These are phyloP conservation scores for Ichneumon xanthorius DNA, from an alignment of 2,888 invertebrate species.

Conservation along the genomic window DNA sequence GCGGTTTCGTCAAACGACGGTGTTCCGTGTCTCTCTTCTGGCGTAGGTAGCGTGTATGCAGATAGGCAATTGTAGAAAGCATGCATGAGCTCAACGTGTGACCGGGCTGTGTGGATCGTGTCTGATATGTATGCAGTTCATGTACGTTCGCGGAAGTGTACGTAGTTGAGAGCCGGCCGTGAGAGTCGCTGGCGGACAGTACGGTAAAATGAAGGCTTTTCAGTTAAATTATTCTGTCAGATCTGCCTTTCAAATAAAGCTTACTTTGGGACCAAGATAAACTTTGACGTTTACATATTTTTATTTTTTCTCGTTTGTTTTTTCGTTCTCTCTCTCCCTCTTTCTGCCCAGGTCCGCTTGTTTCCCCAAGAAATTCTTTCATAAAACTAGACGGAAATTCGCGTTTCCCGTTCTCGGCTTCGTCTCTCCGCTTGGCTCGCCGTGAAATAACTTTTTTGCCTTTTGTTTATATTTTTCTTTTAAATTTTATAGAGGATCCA, in stretches of 20 bases:
- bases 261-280: constrained; percentile 39
- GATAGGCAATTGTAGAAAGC: constrained; percentile 21
- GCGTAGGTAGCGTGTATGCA: constrained; percentile 19
- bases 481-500: too few relatives aligned
- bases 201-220: constrained; percentile 45
- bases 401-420: too few relatives aligned
- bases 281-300: constrained; percentile 68
- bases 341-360: background rate
- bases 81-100: background rate
- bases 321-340: background rate
- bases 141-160: constrained; percentile 27
- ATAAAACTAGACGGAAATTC: too few relatives aligned
- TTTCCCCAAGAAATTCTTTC: background rate
- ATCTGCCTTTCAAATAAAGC: constrained; percentile 76
- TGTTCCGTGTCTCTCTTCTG: background rate
- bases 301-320: constrained; percentile 1
- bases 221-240: constrained; percentile 73
- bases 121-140: constrained; percentile 1
- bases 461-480: too few relatives aligned
- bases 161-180: background rate
- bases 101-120: background rate
- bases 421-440: too few relatives aligned
- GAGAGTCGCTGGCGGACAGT: constrained; percentile 13
- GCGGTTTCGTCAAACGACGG: background rate
- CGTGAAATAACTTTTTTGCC: too few relatives aligned